A percentile compares a stretch with the other conserved stretches of the same genome.
Evolutionary conservation across 35 echinoderm and acorn worm genomes (phyloP).

Genomic region (Patiria miniata): DNA sequence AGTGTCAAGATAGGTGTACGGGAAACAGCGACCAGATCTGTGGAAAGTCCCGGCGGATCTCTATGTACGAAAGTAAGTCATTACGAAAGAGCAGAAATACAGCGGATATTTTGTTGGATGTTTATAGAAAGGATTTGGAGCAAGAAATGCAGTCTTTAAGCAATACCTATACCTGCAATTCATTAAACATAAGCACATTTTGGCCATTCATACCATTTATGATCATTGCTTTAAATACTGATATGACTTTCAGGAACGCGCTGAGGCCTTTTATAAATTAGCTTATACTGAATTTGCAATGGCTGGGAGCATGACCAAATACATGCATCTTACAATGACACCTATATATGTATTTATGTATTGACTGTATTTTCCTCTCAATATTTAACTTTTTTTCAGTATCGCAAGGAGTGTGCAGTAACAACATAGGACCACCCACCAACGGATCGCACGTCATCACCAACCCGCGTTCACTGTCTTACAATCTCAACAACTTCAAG

Average conservation of each 20-base stretch:
- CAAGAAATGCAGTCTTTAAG: not conserved
- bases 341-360: too few relatives aligned
- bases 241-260: too few relatives aligned
- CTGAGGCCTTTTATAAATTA: too few relatives aligned
- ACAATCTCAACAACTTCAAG: constrained; percentile 6
- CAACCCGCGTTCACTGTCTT: constrained; percentile 13
- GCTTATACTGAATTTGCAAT: too few relatives aligned
- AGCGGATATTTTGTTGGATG: not conserved
- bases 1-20: not conserved
- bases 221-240: too few relatives aligned
- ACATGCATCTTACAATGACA: too few relatives aligned
- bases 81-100: not conserved
- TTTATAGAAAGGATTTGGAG: not conserved
- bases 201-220: too few relatives aligned
- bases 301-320: too few relatives aligned
- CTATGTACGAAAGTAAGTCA: constrained; percentile 4
- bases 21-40: not conserved
- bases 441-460: not conserved
- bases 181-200: too few relatives aligned
- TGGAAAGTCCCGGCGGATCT: not conserved
- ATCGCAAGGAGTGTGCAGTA: constrained; percentile 5
- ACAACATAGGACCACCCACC: not conserved
- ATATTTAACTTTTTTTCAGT: too few relatives aligned
- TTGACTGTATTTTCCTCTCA: not conserved
- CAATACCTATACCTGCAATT: too few relatives aligned